Conservation (phyloP, 2,113 vertebrate species). For the Proteles cristata region DNA sequence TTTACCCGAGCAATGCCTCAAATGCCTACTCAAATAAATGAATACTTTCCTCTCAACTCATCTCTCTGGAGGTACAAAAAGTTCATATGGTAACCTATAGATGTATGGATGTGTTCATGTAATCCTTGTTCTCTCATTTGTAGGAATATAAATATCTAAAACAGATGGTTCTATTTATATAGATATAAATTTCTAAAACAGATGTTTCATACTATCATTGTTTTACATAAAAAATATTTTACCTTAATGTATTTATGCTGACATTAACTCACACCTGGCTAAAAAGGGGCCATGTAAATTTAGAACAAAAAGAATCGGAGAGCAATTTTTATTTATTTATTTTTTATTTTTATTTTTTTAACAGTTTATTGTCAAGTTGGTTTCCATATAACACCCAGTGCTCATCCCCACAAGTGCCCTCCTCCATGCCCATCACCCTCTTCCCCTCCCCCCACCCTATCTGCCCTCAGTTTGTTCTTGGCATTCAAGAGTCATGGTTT, state of each 20-base stretch:
- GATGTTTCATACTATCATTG: background rate
- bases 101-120: background rate
- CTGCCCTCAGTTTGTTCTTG: too few relatives aligned
- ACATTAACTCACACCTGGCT: background rate
- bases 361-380: too few relatives aligned
- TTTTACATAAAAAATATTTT: background rate
- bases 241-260: background rate
- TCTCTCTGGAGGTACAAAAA: background rate
- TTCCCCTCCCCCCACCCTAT: too few relatives aligned
- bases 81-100: background rate
- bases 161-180: background rate
- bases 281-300: background rate
- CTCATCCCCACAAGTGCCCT: too few relatives aligned
- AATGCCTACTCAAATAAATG: background rate
- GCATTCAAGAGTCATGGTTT: too few relatives aligned
- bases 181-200: background rate
- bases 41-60: background rate
- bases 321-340: background rate
- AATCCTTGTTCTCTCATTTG: background rate
- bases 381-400: too few relatives aligned
- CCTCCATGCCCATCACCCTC: too few relatives aligned
- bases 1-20: background rate
- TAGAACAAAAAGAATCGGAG: background rate
- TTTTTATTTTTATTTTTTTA: too few relatives aligned
- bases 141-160: slow-evolving; percentile 8